Evolutionary conservation across 35 echinoderm and acorn worm genomes (phyloP).

Genomic region (Holothuria glaberrima): DNA sequence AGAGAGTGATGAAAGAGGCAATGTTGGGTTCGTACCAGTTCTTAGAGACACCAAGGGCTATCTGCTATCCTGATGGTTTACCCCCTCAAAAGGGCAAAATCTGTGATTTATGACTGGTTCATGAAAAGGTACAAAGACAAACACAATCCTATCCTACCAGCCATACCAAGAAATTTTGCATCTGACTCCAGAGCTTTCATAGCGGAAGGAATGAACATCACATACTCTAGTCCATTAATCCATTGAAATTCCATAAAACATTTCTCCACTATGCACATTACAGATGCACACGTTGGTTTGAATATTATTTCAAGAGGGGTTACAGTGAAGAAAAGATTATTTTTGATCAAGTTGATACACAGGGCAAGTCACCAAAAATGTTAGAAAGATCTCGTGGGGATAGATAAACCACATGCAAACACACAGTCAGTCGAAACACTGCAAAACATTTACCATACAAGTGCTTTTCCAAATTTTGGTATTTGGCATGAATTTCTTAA

Average conservation of each 20-base stretch:
- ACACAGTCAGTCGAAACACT: neutral
- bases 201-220: slow-evolving; percentile 13
- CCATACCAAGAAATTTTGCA: slow-evolving; percentile 15
- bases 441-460: neutral
- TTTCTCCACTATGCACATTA: slow-evolving; percentile 65
- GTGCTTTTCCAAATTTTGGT: neutral
- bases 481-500: slow-evolving; percentile 70
- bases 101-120: slow-evolving; percentile 75
- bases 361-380: slow-evolving; percentile 65
- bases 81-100: slow-evolving; percentile 73
- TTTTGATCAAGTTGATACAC: slow-evolving; percentile 71
- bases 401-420: neutral
- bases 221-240: slow-evolving; percentile 24
- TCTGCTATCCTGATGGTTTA: slow-evolving; percentile 61
- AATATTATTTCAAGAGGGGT: slow-evolving; percentile 45
- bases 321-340: slow-evolving; percentile 61
- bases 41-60: slow-evolving; percentile 77
- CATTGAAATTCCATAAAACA: slow-evolving; percentile 14
- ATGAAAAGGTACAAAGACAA: slow-evolving; percentile 59
- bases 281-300: slow-evolving; percentile 50
- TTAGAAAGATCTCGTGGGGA: slow-evolving; percentile 53
- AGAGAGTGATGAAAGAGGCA: slow-evolving; percentile 49
- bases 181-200: slow-evolving; percentile 49
- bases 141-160: slow-evolving; percentile 26
- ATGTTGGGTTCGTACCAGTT: slow-evolving; percentile 60